Evolutionary conservation across 2,797 vertebrate genomes (phyloP).

Genomic region (Alexandromys oeconomus): DNA sequence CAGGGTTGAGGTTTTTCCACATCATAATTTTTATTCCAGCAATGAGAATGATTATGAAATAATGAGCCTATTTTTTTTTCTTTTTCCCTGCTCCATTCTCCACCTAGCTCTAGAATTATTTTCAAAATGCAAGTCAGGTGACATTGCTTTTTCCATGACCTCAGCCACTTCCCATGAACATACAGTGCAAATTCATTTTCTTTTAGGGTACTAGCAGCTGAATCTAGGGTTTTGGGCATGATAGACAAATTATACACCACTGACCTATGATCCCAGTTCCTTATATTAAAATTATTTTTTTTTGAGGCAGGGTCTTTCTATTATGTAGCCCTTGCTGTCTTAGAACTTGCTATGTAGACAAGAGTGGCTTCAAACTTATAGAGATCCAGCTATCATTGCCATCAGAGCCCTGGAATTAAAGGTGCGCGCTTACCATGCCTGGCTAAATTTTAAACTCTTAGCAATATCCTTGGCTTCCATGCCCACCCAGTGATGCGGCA

Average conservation of each 20-base stretch:
- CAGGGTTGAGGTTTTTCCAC: not conserved
- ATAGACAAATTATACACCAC: not conserved
- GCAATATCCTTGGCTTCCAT: not conserved
- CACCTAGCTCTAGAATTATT: not conserved
- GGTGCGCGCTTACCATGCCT: not conserved
- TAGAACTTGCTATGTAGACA: not conserved
- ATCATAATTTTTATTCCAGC: not conserved
- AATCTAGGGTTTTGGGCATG: not conserved
- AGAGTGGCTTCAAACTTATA: not conserved
- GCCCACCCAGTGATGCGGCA: not conserved
- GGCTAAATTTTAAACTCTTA: not conserved
- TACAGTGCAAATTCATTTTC: not conserved
- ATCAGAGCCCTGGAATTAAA: not conserved
- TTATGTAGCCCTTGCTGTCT: not conserved
- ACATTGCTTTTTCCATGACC: not conserved
- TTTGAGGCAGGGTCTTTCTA: not conserved
- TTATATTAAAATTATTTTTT: not conserved
- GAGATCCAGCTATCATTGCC: not conserved
- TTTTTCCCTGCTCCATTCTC: slow-evolving; percentile 1
- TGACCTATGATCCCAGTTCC: not conserved
- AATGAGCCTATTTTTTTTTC: not conserved
- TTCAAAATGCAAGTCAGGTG: not conserved
- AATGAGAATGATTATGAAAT: not conserved
- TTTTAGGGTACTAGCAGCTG: not conserved
- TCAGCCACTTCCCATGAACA: not conserved